Conservation (phyloP, 2,797 vertebrate species). For the Podarcis lilfordi region DNA sequence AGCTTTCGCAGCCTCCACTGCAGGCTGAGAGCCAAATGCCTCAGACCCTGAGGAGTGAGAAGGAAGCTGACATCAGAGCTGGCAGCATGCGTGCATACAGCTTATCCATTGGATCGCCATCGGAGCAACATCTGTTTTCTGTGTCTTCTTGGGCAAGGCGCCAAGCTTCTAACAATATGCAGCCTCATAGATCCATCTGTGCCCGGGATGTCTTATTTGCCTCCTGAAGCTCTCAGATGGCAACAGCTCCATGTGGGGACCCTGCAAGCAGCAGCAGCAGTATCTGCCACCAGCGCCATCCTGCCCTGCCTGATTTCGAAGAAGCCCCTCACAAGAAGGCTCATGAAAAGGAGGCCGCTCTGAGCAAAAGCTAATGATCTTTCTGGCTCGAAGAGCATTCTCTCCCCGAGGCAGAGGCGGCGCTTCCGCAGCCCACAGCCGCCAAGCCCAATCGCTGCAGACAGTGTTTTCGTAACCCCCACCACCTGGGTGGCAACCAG, state of each 20-base stretch:
- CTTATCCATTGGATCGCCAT: slow-evolving; percentile 11
- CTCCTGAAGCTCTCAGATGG: neutral
- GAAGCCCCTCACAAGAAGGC: rapidly evolving
- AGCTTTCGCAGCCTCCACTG: neutral
- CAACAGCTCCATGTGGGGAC: neutral
- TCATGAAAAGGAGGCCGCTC: neutral
- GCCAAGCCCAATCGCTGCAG: neutral
- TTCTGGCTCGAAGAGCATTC: neutral
- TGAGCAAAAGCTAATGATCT: rapidly evolving
- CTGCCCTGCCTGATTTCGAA: neutral
- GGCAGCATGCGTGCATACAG: neutral
- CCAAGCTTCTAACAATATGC: slow-evolving; percentile 43
- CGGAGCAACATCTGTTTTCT: slow-evolving; percentile 57
- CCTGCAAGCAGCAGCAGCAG: neutral
- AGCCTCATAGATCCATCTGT: slow-evolving; percentile 33
- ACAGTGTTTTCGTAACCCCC: neutral
- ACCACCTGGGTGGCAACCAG: neutral
- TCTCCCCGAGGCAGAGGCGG: rapidly evolving
- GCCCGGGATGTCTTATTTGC: slow-evolving; percentile 4
- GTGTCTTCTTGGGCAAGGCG: slow-evolving; percentile 48
- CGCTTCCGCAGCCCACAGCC: neutral
- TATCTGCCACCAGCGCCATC: neutral
- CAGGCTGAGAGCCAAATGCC: slow-evolving; percentile 4
- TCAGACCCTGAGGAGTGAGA: slow-evolving; percentile 3
- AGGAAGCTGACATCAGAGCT: slow-evolving; percentile 15